Percentiles rank a stretch among this genome's conserved stretches.
phyloP scores from a whole-genome alignment of 2,113 vertebrate species.

The Serinus canaria region DNA sequence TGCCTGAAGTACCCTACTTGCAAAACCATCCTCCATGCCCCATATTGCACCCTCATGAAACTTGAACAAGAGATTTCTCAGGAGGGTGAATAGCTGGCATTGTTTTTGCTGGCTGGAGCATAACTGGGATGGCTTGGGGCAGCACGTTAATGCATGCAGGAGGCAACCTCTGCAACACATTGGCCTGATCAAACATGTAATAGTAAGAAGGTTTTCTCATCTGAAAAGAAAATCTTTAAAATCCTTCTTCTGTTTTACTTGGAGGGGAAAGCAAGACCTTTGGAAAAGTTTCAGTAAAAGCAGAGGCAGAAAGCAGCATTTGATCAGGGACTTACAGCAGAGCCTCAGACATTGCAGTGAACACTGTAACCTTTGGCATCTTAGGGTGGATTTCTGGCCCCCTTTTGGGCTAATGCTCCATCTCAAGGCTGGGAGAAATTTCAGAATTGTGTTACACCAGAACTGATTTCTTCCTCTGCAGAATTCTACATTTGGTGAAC shows the following conservation, averaged over 20 bases:
- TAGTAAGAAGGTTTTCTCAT: not conserved
- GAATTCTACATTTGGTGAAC: not conserved
- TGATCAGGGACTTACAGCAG: accelerated
- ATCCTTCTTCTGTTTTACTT: not conserved
- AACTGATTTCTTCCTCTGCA: not conserved
- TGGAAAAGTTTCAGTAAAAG: not conserved
- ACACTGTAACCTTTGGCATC: not conserved
- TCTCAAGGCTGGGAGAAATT: not conserved
- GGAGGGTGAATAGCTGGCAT: not conserved
- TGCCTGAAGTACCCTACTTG: not conserved
- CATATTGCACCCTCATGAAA: accelerated
- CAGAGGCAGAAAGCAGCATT: not conserved
- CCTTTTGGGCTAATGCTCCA: not conserved
- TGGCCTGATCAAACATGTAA: not conserved
- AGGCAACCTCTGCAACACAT: not conserved
- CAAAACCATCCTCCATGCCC: not conserved
- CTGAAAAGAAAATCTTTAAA: not conserved
- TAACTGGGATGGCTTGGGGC: not conserved
- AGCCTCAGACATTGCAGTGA: not conserved
- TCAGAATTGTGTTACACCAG: not conserved
- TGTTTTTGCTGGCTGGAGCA: not conserved
- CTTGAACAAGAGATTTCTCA: not conserved
- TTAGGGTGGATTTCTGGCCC: not conserved
- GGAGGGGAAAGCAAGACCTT: not conserved
- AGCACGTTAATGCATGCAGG: not conserved